Evolutionary conservation across 2,797 vertebrate species (phyloP).

Genomic region (Clarias pachynema): DNA sequence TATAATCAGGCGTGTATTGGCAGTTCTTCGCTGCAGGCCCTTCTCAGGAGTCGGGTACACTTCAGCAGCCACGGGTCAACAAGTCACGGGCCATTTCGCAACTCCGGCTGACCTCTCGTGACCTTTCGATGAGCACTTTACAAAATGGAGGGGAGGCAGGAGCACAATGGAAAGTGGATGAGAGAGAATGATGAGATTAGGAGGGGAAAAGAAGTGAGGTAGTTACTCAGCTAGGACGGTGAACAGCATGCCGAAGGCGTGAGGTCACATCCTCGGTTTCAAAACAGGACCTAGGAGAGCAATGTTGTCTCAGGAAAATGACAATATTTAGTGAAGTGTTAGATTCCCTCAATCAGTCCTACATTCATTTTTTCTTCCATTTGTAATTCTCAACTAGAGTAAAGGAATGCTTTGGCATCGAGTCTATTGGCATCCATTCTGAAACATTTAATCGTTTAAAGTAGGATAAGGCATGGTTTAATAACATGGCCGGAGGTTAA

Average conservation of each 20-base stretch:
- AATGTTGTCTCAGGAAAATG: background rate
- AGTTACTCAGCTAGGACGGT: constrained; percentile 49
- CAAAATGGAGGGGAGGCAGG: constrained; percentile 64
- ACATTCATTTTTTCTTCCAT: background rate
- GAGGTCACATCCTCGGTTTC: constrained; percentile 35
- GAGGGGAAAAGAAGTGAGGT: constrained; percentile 52
- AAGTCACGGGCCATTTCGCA: constrained; percentile 86
- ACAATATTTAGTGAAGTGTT: background rate
- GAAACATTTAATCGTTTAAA: constrained; percentile 23
- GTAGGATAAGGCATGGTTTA: constrained; percentile 38
- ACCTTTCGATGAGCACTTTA: constrained; percentile 82
- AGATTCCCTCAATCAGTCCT: background rate
- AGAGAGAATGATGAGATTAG: constrained; percentile 40
- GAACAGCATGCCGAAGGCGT: constrained; percentile 38
- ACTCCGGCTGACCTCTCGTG: constrained; percentile 87
- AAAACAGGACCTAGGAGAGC: background rate
- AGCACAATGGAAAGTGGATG: constrained; percentile 67
- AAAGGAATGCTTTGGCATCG: constrained; percentile 8
- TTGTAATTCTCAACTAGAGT: constrained; percentile 7
- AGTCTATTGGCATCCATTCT: constrained; percentile 17
- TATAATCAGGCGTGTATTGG: constrained; percentile 97
- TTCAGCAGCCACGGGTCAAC: constrained; percentile 85
- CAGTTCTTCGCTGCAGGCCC: constrained; percentile 89
- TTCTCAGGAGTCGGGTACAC: constrained; percentile 91
- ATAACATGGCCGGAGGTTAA: constrained; percentile 43